Evolutionary conservation across 1,140 invertebrate genomes (phyloP).

Genomic region (Caenorhabditis inopinata): DNA sequence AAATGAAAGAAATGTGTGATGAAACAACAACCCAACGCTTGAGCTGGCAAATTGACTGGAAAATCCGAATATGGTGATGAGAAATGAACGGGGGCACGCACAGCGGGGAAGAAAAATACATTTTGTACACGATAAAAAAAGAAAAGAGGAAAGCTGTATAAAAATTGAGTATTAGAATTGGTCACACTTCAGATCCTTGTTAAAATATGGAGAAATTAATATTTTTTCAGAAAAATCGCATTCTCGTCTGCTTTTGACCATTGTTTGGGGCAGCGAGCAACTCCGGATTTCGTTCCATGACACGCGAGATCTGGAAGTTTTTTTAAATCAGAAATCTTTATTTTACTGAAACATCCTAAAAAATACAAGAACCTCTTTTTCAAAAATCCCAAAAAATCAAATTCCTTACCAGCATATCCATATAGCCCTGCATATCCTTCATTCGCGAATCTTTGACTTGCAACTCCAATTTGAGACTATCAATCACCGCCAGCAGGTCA

Average conservation of each 20-base stretch:
- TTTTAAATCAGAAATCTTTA: not conserved
- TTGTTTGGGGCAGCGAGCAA: not conserved
- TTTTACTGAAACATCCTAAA: not conserved
- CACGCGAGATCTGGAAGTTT: constrained; percentile 34
- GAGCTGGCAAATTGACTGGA: too few species aligned
- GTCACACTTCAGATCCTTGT: not conserved
- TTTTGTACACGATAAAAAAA: too few species aligned
- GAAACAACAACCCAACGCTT: too few species aligned
- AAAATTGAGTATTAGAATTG: not conserved
- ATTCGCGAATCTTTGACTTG: constrained; percentile 43
- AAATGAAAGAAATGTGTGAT: too few species aligned
- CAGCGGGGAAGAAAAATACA: too few species aligned
- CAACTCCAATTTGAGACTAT: constrained; percentile 38
- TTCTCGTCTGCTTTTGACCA: not conserved
- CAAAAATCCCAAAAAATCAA: not conserved
- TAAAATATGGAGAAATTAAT: too few species aligned
- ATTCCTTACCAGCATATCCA: constrained; percentile 35
- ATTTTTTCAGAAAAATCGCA: constrained; percentile 18
- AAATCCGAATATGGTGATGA: too few species aligned
- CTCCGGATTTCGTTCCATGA: constrained; percentile 38
- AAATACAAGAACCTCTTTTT: not conserved
- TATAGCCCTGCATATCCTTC: constrained; percentile 43
- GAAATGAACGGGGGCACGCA: too few species aligned
- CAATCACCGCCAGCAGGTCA: constrained; percentile 36
- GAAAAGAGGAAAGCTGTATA: too few species aligned